Base-by-base conservation (phyloP, 2,113 vertebrate genomes). In the Hypocryptadius cinnamomeus region DNA sequence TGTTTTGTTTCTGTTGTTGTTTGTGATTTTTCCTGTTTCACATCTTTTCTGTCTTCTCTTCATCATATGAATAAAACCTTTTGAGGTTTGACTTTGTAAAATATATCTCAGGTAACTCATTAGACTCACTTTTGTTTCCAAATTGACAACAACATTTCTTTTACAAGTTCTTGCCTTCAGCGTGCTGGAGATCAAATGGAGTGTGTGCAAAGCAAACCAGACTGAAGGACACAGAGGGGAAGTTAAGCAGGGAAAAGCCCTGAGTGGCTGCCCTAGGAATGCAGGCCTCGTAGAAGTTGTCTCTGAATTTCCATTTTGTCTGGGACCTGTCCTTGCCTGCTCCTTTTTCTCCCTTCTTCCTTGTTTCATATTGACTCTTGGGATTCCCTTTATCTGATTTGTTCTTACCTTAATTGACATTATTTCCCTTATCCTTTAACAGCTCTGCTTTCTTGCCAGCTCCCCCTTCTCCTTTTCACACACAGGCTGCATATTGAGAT, bases 41-140 rank as follows among this genome's bases (percentile, higher is more conserved):
- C 27, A 54, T 91, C 48, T 89, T 66, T 89, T 95, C 69, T 90
- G 44, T 93, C 68, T 94, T 51, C 24, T 93, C 45, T 96, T 97
- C 88, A 71, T 82, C 44, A 87, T 60, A 54, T 53, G 92, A 96
- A 91, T 57, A 92, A 94, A 95, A 91, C 23, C 56, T 96, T 94
- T 95, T 96, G 93, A 96, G 80, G 50, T 95, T 81, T 95, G 79
- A 79, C 79, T 97, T 95, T 96, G 74, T 81, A 77, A 95, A 94
- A 61, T 80, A n/a, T 44, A 61, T 73, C 56, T 87, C 63, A 64
- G 83, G 57, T 90, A 95, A 45, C 87, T 96, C 15, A 10, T 97
- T 96, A 94, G 64, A 92, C 35, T 89, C 15, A 7, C 44, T 78
- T 95, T 96, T 97, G 90, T 91, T 81, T 85, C 51, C 44, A 60